Evolutionary conservation across 2,113 vertebrate species (phyloP), one percentile per base, ranked within the genome.

Genomic region (Perca schrenkii): DNA sequence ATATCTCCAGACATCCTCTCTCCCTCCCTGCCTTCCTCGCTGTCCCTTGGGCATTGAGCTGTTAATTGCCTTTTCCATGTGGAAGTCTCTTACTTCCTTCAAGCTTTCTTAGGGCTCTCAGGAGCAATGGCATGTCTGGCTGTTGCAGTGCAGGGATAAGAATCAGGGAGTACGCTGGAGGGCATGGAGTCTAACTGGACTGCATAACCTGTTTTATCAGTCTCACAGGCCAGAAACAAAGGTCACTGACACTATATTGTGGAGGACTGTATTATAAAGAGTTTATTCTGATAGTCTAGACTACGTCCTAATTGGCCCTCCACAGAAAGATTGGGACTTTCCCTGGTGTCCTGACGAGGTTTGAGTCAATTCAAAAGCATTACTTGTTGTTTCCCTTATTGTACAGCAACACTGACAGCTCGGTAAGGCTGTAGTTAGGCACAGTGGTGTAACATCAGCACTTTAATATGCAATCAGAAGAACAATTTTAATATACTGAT

Each of bases 41-140:
- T 31, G 52, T 86, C 89, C 89, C 89, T 46, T 28, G 77, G 84
- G 93, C 71, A 84, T 77, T 86, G 68, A 87, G 85, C 80, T 89
- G 88, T 92, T 94, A 94, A 94, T 93, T 93, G 90, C 92, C 84
- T 94, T 90, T 88, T 92, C 86, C 91, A 80, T 66, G 83, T 86
- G 86, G 90, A 94, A 87, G 72, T 92, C 87, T 91, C 86, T 84
- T 64, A 84, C 86, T 90, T 85, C 86, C 86, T 77, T 72, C 76
- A 82, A 82, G 81, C 86, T 92, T 89, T 92, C 88, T 91, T 67
- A 73, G 72, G 50, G 43, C 76, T 87, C 88, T 88, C 56, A 8
- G 22, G 77, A 81, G 85, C 76, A 52, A 19, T 53, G 66, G 65
- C 77, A 19, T 73, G 86, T 83, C 81, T 67, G 74, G 28, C 78